Percentiles rank a stretch among this genome's conserved stretches.
phyloP scores from a whole-genome alignment of 2,888 invertebrate species.

The Fragum whitleyi region DNA sequence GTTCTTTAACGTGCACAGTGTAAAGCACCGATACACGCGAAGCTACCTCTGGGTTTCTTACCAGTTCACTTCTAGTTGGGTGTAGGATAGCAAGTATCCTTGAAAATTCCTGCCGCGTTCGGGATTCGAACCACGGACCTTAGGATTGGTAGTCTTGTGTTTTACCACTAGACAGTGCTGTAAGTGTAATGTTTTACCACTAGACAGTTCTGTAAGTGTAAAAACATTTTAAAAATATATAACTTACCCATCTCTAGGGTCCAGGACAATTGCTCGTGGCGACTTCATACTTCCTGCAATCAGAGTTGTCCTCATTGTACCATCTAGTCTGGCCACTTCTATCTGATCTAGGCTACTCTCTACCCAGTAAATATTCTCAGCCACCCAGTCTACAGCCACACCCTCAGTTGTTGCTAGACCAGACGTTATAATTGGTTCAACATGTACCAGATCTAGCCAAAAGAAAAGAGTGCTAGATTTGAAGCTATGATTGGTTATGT shows the following conservation, averaged over 20 bases:
- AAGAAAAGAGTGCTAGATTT: neutral
- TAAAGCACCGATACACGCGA: too few species aligned
- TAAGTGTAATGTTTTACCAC: too few species aligned
- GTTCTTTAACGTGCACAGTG: too few species aligned
- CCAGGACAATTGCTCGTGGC: constrained; percentile 94
- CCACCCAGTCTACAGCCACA: constrained; percentile 86
- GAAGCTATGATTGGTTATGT: neutral
- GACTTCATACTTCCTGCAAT: constrained; percentile 94
- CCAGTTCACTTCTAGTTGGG: too few species aligned
- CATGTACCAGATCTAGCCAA: constrained; percentile 87
- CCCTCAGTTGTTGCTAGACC: constrained; percentile 95
- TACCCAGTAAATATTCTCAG: constrained; percentile 86
- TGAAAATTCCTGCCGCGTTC: too few species aligned
- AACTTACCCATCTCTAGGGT: constrained; percentile 90
- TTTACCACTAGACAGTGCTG: too few species aligned
- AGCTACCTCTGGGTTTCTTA: too few species aligned
- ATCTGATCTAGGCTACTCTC: constrained; percentile 86
- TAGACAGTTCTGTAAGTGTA: too few species aligned
- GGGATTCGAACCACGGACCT: too few species aligned
- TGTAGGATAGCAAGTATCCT: too few species aligned
- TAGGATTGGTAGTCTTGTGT: too few species aligned
- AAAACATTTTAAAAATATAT: too few species aligned
- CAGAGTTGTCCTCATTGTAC: constrained; percentile 90
- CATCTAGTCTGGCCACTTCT: constrained; percentile 86
- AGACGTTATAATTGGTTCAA: constrained; percentile 92